Evolutionary conservation across 2,888 invertebrate genomes (phyloP).

Genomic region (Hecatera dysodea): DNA sequence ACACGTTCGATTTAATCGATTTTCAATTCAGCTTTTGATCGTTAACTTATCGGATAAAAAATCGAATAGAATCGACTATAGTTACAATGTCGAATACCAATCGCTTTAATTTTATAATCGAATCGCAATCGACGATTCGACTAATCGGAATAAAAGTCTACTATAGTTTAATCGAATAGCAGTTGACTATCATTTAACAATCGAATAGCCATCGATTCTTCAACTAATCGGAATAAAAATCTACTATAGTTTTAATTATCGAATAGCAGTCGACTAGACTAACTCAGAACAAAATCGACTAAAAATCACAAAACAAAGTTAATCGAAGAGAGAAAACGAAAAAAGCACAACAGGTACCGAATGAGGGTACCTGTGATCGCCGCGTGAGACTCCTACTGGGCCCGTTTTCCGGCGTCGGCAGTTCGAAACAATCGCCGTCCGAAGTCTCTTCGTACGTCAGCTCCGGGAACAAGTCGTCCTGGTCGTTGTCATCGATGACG

Average conservation of each 20-base stretch:
- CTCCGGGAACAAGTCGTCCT: constrained; percentile 88
- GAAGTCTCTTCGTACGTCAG: constrained; percentile 86
- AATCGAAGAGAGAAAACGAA: constrained; percentile 21
- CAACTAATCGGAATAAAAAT: not conserved
- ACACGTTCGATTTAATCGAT: constrained; percentile 53
- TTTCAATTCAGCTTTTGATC: constrained; percentile 18
- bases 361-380: constrained; percentile 84
- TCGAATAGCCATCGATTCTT: not conserved
- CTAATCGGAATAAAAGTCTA: not conserved
- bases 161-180: not conserved
- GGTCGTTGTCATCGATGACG: constrained; percentile 78
- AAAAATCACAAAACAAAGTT: constrained; percentile 17
- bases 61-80: not conserved
- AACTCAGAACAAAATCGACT: constrained; percentile 37
- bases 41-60: not conserved
- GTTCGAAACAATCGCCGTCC: constrained; percentile 80
- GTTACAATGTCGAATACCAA: no score
- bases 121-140: not conserved
- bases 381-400: constrained; percentile 84
- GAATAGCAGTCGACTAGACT: not conserved
- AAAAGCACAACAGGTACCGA: constrained; percentile 67
- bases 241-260: no score
- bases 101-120: not conserved
- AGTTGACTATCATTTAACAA: not conserved
- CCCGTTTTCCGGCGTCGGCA: constrained; percentile 75